Base-by-base conservation (phyloP, 2,113 vertebrate genomes). In the Crotalus helleri region DNA sequence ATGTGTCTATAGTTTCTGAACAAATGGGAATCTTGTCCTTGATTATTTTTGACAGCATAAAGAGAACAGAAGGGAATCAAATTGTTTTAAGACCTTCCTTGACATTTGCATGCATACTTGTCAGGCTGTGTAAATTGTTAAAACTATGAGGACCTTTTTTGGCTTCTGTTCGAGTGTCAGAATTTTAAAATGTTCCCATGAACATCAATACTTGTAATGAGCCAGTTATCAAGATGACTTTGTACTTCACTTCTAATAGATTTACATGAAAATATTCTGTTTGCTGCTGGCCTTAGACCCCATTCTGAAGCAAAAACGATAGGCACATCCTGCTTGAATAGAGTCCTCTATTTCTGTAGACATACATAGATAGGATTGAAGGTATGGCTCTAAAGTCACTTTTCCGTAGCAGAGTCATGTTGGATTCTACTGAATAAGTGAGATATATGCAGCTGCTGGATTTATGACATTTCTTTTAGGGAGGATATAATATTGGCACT, bases 41-140 rank as follows among this genome's bases (percentile, higher is more conserved):
- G 8, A 87, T 0, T 17, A 54, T 53, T 53, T 87, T 53, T 87
- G 49, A 87, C 91, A 51, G 10, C 81, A 6, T 88, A 13, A 61
- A 54, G 26, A 93, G 19, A 93, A 59, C 13, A 90, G 26, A 61
- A 0, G 0, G 74, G 29, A 58, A 88, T 15, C 44, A 2, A 17
- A 86, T 0, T 61, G 26, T 33, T 0, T 0, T 57, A 89, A 95
- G 92, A 1, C 11, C 92, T 7, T 87, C 55, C 29, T 39, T 58
- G 21, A n/a, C 54, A 23, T 89, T 44, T 57, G 13, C 49, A 44
- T 92, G 24, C 49, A 15, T 23, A 81, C 53, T 57, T 89, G 23
- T 49, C 33, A 57, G 24, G 33, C 17, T 49, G 15, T 89, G 12
- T 57, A 85, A 81, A 54, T 91, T 46, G 51, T 86, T 86, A 86